phyloP scores from a whole-genome alignment of 2,113 vertebrate species.

The Nothocercus julius region DNA sequence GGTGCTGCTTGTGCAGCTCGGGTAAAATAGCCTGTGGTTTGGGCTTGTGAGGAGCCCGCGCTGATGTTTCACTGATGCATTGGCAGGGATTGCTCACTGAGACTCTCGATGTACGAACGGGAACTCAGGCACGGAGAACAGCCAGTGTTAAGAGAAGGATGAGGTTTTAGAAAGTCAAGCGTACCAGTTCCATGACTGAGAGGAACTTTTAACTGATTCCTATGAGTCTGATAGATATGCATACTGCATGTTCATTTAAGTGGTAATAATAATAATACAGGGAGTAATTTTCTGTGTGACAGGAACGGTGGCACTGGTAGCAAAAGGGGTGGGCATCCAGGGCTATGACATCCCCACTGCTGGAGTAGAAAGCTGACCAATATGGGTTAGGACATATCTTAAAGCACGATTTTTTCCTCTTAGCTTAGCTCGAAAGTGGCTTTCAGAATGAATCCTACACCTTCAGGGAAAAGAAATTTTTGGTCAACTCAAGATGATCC shows the following conservation, averaged over 20 bases:
- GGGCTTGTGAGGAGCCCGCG: neutral
- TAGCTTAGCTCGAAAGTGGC: neutral
- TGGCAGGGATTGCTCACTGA: neutral
- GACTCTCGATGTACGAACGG: neutral
- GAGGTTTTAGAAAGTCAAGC: neutral
- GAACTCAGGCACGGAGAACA: neutral
- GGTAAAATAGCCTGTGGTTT: conserved; percentile 55
- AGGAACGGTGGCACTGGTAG: neutral
- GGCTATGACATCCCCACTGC: neutral
- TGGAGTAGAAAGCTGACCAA: neutral
- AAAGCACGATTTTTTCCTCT: neutral
- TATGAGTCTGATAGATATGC: neutral
- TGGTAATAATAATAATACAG: neutral
- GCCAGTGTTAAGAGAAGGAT: neutral
- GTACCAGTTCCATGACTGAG: neutral
- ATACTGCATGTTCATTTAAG: rapidly evolving
- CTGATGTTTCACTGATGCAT: conserved; percentile 27
- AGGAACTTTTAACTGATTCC: neutral
- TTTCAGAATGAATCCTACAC: neutral
- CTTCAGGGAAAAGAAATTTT: neutral
- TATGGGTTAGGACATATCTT: neutral
- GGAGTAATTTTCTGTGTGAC: neutral
- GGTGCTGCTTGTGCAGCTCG: conserved; percentile 4
- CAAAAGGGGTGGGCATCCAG: rapidly evolving
- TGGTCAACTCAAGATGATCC: neutral